These are phyloP conservation scores for Oscheius onirici DNA, from an alignment of 2,888 invertebrate species.

Conservation along the genomic window DNA sequence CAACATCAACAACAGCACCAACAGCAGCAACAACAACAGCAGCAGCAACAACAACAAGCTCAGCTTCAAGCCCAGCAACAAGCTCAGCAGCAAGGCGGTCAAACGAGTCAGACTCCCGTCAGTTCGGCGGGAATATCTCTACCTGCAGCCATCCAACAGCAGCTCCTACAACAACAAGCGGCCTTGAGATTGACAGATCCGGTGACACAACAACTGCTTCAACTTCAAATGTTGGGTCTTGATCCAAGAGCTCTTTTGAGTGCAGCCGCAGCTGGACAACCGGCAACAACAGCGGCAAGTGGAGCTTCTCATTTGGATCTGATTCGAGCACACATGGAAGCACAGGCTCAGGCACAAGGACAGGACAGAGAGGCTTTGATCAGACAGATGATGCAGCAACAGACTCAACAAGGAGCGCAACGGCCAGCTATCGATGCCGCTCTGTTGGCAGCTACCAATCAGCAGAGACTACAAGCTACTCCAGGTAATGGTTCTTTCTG, in stretches of 20 bases:
- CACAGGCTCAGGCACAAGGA: conserved; percentile 11
- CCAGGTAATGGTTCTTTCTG: too few species aligned
- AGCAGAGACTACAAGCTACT: background rate
- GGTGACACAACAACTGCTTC: conserved; percentile 12
- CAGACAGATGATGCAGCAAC: conserved; percentile 23
- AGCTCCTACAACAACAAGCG: conserved; percentile 12
- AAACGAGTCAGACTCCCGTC: background rate
- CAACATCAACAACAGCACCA: conserved; percentile 28
- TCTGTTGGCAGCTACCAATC: background rate
- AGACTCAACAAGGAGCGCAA: conserved; percentile 1
- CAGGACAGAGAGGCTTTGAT: conserved; percentile 14
- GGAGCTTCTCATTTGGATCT: conserved; percentile 15
- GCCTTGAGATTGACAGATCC: conserved; percentile 11
- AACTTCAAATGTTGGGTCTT: conserved; percentile 18
- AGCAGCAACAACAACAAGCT: background rate
- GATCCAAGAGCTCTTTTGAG: conserved; percentile 1
- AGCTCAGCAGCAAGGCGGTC: conserved; percentile 25
- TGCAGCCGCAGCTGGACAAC: background rate
- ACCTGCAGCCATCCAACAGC: background rate
- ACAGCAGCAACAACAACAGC: background rate
- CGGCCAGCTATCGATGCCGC: background rate
- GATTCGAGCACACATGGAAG: conserved; percentile 29
- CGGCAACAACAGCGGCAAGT: background rate
- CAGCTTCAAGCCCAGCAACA: conserved; percentile 32
- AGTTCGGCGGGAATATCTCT: background rate